Percentiles rank a stretch among this genome's conserved stretches.
phyloP scores from a whole-genome alignment of 2,113 vertebrate species.

The Garra rufa region DNA sequence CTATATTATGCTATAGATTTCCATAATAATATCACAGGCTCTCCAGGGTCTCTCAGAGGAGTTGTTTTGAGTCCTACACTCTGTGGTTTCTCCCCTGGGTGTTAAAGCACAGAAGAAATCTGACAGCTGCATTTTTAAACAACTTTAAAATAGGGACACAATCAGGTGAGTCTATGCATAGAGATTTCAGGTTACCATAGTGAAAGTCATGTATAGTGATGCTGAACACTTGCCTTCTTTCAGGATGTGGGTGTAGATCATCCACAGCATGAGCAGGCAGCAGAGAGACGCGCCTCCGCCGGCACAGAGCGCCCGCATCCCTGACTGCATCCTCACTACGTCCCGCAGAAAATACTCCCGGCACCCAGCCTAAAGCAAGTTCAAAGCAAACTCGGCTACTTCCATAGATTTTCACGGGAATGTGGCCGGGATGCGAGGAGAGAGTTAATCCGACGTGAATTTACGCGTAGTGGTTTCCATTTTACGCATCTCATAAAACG shows the following conservation, averaged over 20 bases:
- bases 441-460: conserved; percentile 39
- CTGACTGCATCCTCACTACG: conserved; percentile 79
- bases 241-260: conserved; percentile 82
- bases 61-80: conserved; percentile 8
- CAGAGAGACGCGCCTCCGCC: conserved; percentile 83
- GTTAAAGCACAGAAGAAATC: conserved; percentile 25
- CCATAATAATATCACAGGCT: conserved; percentile 56
- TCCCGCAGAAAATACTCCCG: conserved; percentile 42
- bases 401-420: conserved; percentile 45
- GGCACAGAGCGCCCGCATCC: conserved; percentile 80
- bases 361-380: conserved; percentile 35
- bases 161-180: background rate
- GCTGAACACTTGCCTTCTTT: conserved; percentile 79
- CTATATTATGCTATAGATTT: conserved; percentile 54
- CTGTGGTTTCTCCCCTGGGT: conserved; percentile 25
- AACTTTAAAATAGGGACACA: conserved; percentile 26
- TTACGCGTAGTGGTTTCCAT: conserved; percentile 39
- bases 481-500: conserved; percentile 40
- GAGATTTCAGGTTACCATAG: background rate
- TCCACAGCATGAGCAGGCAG: conserved; percentile 83
- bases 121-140: conserved; percentile 20
- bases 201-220: background rate
- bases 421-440: background rate
- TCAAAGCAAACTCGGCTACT: conserved; percentile 39
- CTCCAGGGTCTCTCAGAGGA: conserved; percentile 43